Percentiles rank a stretch among this genome's conserved stretches.
phyloP scores from a whole-genome alignment of 2,797 vertebrate species.

The Crenichthys baileyi region DNA sequence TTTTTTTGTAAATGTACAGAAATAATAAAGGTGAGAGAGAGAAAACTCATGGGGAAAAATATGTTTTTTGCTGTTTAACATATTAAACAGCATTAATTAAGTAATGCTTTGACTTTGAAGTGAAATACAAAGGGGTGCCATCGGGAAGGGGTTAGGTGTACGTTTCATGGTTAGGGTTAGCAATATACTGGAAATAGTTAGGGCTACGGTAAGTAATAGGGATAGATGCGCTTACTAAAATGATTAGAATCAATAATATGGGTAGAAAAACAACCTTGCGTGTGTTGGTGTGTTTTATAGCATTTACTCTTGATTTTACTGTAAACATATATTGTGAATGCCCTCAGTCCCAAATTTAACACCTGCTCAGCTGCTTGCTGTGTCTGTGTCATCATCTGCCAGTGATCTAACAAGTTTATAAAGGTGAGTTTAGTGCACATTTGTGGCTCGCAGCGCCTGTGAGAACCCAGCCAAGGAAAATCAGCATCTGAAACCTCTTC shows the following conservation, averaged over 20 bases:
- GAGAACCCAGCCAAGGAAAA: not conserved
- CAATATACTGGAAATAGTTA: too few relatives aligned
- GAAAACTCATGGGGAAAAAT: too few relatives aligned
- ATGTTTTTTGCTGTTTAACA: too few relatives aligned
- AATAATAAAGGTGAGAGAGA: too few relatives aligned
- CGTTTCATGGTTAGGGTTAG: too few relatives aligned
- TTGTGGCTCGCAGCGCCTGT: not conserved
- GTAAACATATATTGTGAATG: not conserved
- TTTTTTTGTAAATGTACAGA: too few relatives aligned
- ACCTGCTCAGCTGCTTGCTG: not conserved
- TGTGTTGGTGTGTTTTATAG: not conserved
- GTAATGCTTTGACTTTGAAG: too few relatives aligned
- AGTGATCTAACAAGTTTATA: conserved; percentile 50
- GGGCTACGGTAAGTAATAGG: too few relatives aligned
- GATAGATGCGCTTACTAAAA: not conserved
- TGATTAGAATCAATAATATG: not conserved
- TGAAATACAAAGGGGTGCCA: too few relatives aligned
- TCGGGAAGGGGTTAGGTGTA: too few relatives aligned
- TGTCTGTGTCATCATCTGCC: not conserved
- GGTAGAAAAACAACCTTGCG: not conserved
- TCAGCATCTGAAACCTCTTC: not conserved
- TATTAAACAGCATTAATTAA: too few relatives aligned
- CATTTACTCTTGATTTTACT: not conserved
- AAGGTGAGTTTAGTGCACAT: conserved; percentile 34
- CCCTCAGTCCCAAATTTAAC: not conserved